Conservation (phyloP, 2,888 invertebrate genomes). For the Pheosia gnoma region DNA sequence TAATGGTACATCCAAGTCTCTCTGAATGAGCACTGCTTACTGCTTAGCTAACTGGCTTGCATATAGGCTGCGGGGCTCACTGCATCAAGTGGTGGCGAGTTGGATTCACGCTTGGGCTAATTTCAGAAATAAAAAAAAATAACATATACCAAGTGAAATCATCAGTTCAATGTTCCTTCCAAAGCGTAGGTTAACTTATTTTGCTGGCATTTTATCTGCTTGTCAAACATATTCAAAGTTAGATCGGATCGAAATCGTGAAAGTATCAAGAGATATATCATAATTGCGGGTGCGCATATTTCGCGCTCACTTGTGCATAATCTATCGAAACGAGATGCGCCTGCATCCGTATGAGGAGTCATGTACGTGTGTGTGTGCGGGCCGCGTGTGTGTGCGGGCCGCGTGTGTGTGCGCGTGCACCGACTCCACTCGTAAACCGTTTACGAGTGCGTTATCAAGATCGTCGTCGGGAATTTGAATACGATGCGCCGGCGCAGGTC, state of each 20-base stretch:
- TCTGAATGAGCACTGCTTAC: no score
- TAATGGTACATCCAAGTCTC: no score
- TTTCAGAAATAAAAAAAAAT: no score
- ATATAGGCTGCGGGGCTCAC: no score
- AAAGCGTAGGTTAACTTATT: no score
- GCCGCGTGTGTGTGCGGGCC: conserved; percentile 1
- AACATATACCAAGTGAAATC: no score
- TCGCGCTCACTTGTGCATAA: conserved; percentile 17
- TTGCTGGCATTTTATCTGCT: neutral
- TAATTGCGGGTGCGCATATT: conserved; percentile 28
- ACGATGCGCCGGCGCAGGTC: neutral
- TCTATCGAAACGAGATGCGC: conserved; percentile 15
- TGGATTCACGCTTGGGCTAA: no score
- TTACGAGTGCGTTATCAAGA: conserved; percentile 8
- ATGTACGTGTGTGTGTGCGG: neutral
- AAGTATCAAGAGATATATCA: conserved; percentile 22
- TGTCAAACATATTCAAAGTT: conserved; percentile 10
- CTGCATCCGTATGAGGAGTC: neutral
- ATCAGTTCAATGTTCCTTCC: no score
- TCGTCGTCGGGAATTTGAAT: conserved; percentile 17
- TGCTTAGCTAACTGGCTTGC: no score
- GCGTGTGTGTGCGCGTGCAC: conserved; percentile 7
- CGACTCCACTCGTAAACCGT: neutral
- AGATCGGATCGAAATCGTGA: conserved; percentile 21
- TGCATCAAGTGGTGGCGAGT: no score